A percentile compares a stretch with the other conserved stretches of the same genome.
These are phyloP conservation scores for Selenia dentaria DNA, from an alignment of 2,888 invertebrate species.

Conservation along the genomic window DNA sequence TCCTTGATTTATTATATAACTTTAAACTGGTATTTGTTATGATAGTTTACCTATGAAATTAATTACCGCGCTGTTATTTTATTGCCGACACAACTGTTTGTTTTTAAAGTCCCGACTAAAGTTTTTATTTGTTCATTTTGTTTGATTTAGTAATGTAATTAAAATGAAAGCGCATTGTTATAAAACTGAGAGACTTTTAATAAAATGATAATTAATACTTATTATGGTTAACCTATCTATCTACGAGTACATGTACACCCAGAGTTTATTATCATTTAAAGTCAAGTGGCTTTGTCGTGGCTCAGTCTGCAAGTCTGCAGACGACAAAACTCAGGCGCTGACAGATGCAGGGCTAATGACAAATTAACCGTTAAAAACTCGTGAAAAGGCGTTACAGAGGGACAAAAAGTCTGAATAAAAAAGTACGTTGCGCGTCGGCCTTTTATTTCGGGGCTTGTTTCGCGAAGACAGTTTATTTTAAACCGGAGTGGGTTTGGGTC, in stretches of 20 bases:
- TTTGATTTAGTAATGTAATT: constrained; percentile 32
- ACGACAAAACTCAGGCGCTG: constrained; percentile 58
- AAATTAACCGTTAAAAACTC: constrained; percentile 74
- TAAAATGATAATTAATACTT: constrained; percentile 8
- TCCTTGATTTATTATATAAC: constrained; percentile 38
- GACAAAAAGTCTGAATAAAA: constrained; percentile 58
- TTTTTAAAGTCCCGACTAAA: constrained; percentile 28
- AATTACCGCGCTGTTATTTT: constrained; percentile 31
- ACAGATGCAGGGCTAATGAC: constrained; percentile 76
- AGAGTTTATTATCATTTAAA: constrained; percentile 38
- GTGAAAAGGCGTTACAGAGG: constrained; percentile 56
- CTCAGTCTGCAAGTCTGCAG: constrained; percentile 42
- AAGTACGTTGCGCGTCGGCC: constrained; percentile 39
- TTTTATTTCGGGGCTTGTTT: constrained; percentile 62
- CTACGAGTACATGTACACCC: no score
- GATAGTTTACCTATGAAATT: constrained; percentile 37
- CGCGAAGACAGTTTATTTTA: constrained; percentile 64
- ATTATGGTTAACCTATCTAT: constrained; percentile 18
- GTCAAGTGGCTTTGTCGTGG: constrained; percentile 48
- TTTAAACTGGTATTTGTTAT: constrained; percentile 38
- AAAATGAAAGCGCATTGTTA: constrained; percentile 27
- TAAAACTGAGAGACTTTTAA: constrained; percentile 13
- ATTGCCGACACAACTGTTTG: constrained; percentile 30
- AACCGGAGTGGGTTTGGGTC: constrained; percentile 37
- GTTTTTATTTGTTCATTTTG: constrained; percentile 25